Base-by-base conservation (phyloP, 2,888 invertebrate genomes). In the Drosophila mimica region DNA sequence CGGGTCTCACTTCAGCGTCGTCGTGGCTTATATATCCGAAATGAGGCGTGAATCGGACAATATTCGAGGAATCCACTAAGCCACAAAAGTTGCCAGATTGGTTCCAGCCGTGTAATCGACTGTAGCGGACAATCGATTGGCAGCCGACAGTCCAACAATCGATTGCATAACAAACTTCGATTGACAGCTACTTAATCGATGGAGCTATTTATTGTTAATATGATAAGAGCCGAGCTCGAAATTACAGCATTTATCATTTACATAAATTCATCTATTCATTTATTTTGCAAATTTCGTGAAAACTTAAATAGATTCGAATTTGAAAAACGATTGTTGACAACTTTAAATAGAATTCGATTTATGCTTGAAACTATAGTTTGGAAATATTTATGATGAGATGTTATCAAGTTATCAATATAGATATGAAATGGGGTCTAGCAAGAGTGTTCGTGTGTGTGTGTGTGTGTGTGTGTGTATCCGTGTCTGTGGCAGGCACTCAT, bases 41-140 rank as follows among this genome's bases (percentile, higher is more conserved):
- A 66, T 72, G 66, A 71, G 58, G 51, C 70, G 43, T 63, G 36
- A 79, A 70, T 51, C 46, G 66, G 61, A 49, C 61, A 28, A 58
- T 34, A 62, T 40, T 43, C 40, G 36, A 30, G 57, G 28, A 46
- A 36, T 48, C 34, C 64, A 11, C 34, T 31, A 13, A 49, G 57
- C 71, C 60, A 38, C 56, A 49, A 30, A 48, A 65, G 61, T 43
- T 58, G 30, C 56, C 28, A 40, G 28, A 25, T 68, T 63, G 56
- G 48, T 64, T 64, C 46, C 49, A 36, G 31, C 28, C 46, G 70
- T 51, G 53, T 61, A 70, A 76, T 77, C 81, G 66, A 60, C 43
- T 70, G 76, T 54, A 52, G 77, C 70, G 59, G 51, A 46, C 73
- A 66, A 83, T 80, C 81, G 77, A 82, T 76, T 76, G 71, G 30